Evolutionary conservation across 2,888 invertebrate species (phyloP).

Genomic region (Leptura quadrifasciata): DNA sequence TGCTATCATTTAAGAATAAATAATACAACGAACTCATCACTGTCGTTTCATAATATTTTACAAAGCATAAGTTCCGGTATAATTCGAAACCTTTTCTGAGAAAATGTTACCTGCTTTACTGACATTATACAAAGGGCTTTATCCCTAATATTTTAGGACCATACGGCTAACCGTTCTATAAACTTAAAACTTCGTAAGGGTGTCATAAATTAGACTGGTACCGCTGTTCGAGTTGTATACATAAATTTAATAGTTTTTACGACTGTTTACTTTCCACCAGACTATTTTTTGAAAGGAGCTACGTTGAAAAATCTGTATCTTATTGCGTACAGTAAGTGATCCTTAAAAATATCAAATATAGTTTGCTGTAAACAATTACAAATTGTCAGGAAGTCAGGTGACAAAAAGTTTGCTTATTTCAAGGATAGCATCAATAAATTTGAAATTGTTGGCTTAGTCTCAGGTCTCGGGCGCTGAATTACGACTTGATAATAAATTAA

Average conservation of each 20-base stretch:
- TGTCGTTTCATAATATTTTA: no score
- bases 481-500: no score
- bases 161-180: background rate
- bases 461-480: no score
- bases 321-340: no score
- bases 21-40: no score
- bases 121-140: background rate
- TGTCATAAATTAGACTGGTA: constrained; percentile 22
- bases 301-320: no score
- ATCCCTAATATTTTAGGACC: background rate
- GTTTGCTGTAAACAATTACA: background rate
- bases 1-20: no score
- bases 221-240: constrained; percentile 7
- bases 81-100: constrained; percentile 8
- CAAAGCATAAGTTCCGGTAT: no score
- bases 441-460: no score
- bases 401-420: background rate
- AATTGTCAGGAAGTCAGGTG: background rate
- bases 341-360: no score
- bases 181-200: background rate
- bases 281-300: background rate
- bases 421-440: background rate
- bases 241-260: constrained; percentile 15
- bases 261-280: constrained; percentile 16
- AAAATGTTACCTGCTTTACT: constrained; percentile 12